phyloP scores from a whole-genome alignment of 35 echinoderm and acorn worm species.

The Lytechinus pictus region DNA sequence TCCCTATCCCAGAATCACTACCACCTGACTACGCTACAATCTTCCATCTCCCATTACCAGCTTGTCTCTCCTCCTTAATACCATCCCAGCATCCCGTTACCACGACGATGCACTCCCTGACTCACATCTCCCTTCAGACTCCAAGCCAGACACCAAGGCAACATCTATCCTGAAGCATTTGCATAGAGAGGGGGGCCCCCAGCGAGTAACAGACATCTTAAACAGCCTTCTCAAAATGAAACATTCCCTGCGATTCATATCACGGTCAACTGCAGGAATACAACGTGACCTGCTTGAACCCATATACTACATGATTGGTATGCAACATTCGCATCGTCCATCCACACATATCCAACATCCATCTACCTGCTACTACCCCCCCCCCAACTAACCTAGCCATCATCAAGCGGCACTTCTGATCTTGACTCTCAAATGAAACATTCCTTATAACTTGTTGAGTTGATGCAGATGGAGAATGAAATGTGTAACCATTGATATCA shows the following conservation, averaged over 20 bases:
- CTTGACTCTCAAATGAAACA: slow-evolving; percentile 12
- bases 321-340: not conserved
- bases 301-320: not conserved
- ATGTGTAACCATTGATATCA: not conserved
- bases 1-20: not conserved
- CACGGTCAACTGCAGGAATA: not conserved
- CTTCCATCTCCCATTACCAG: not conserved
- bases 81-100: slow-evolving; percentile 21
- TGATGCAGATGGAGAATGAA: not conserved
- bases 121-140: slow-evolving; percentile 15
- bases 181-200: not conserved
- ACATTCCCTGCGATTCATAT: not conserved
- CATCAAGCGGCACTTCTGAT: not conserved
- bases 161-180: not conserved
- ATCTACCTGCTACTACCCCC: not conserved
- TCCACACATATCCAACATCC: not conserved
- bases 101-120: slow-evolving; percentile 28
- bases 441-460: not conserved
- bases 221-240: slow-evolving; percentile 15
- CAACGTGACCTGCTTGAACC: not conserved
- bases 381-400: not conserved
- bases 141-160: not conserved
- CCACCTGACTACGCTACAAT: not conserved
- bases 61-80: not conserved
- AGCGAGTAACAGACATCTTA: not conserved